These are phyloP conservation scores for Limnephilus lunatus DNA, from an alignment of 2,888 invertebrate genomes.

Conservation along the genomic window DNA sequence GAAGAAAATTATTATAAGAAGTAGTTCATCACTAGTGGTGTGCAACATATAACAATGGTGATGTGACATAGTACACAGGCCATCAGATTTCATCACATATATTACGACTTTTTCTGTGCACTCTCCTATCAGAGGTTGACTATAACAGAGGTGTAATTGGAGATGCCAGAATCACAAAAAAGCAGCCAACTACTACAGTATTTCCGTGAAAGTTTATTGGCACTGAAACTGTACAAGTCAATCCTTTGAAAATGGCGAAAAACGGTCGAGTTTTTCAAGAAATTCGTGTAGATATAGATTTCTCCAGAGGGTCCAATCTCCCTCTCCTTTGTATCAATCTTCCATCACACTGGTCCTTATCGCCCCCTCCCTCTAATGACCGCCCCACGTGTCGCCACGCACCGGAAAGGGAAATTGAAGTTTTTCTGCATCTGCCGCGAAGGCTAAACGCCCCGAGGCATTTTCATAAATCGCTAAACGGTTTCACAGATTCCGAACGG, in stretches of 20 bases:
- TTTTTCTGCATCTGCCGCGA: conserved; percentile 3
- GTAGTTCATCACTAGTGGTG: too few relatives aligned
- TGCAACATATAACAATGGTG: too few relatives aligned
- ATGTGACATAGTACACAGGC: too few relatives aligned
- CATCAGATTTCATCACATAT: too few relatives aligned
- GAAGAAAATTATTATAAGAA: too few relatives aligned
- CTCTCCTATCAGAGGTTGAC: too few relatives aligned
- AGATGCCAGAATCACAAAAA: too few relatives aligned
- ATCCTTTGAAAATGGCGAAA: background rate
- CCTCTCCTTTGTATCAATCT: conserved; percentile 16
- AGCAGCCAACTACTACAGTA: background rate
- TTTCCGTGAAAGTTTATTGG: background rate
- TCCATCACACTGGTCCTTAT: background rate
- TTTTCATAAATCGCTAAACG: conserved; percentile 36
- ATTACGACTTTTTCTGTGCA: too few relatives aligned
- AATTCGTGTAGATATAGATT: background rate
- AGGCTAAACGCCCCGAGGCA: background rate
- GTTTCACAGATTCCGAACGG: background rate
- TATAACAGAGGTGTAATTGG: too few relatives aligned
- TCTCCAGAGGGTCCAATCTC: background rate
- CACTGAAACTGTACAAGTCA: background rate
- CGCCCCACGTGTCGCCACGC: background rate
- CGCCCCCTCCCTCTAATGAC: conserved; percentile 12
- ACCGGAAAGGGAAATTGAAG: conserved; percentile 18
- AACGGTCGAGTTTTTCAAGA: background rate